A percentile compares a stretch with the other conserved stretches of the same genome.
phyloP scores from a whole-genome alignment of 1,140 invertebrate species.

The Pseudachorutes palmiensis region DNA sequence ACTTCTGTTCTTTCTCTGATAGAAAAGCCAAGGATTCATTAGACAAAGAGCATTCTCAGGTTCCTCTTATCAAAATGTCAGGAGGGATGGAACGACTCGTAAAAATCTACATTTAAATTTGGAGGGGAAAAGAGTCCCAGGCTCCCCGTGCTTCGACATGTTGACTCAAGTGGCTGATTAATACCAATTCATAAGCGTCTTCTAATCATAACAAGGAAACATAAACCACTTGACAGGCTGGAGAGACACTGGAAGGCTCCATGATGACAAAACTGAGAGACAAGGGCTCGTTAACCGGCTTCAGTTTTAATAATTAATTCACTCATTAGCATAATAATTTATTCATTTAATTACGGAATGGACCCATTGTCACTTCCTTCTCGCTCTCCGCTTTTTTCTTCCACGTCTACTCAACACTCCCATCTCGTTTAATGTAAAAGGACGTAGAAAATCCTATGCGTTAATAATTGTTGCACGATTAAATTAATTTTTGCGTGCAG shows the following conservation, averaged over 20 bases:
- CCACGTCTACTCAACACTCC: no score
- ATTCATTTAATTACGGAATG: slow-evolving; percentile 10
- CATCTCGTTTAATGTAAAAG: no score
- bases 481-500: no score
- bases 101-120: slow-evolving; percentile 1
- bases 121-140: background rate
- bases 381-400: no score
- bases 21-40: background rate
- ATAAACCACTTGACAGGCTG: background rate
- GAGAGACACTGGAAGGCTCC: background rate
- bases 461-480: no score
- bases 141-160: background rate
- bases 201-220: slow-evolving; percentile 1
- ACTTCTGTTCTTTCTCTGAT: slow-evolving; percentile 1
- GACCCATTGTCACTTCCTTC: background rate
- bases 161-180: slow-evolving; percentile 4
- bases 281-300: background rate
- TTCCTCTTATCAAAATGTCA: slow-evolving; percentile 6
- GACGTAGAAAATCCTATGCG: no score
- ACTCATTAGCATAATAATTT: slow-evolving; percentile 12
- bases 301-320: slow-evolving; percentile 6
- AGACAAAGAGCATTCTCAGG: slow-evolving; percentile 11
- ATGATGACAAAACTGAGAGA: background rate
- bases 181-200: slow-evolving; percentile 11
- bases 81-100: background rate